Conservation (phyloP, 2,113 vertebrate genomes). For the Dicerorhinus sumatrensis region DNA sequence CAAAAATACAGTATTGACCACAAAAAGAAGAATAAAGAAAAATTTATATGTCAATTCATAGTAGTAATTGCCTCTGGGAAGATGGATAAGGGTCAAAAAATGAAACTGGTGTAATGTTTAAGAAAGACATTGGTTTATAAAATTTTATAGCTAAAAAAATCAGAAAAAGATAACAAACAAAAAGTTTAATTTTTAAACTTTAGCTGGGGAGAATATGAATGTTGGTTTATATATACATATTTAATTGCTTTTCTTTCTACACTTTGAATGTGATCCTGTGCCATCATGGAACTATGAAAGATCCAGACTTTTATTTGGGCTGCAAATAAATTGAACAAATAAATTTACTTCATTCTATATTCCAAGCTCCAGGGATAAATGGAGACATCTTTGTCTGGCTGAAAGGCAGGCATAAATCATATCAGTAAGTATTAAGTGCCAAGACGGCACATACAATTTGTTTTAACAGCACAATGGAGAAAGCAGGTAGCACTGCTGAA, state of each 20-base stretch:
- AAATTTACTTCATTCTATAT: not conserved
- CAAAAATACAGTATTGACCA: not conserved
- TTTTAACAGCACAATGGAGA: not conserved
- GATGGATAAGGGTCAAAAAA: not conserved
- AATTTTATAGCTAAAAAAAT: not conserved
- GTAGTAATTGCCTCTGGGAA: not conserved
- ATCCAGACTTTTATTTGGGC: not conserved
- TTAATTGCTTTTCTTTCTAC: not conserved
- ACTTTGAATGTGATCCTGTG: not conserved
- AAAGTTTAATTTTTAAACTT: not conserved
- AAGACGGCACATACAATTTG: not conserved
- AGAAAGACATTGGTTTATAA: not conserved
- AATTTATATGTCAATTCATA: not conserved
- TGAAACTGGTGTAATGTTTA: not conserved
- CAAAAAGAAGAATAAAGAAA: not conserved
- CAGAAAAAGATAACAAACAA: not conserved
- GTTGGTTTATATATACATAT: not conserved
- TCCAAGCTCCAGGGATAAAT: not conserved
- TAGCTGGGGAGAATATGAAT: not conserved
- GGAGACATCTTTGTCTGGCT: not conserved
- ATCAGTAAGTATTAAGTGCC: not conserved
- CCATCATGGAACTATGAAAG: not conserved
- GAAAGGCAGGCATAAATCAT: not conserved
- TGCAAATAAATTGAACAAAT: not conserved
- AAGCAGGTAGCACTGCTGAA: not conserved